These are phyloP conservation scores for Andrena chrysosceles DNA, from an alignment of 2,888 invertebrate genomes.

Conservation along the genomic window DNA sequence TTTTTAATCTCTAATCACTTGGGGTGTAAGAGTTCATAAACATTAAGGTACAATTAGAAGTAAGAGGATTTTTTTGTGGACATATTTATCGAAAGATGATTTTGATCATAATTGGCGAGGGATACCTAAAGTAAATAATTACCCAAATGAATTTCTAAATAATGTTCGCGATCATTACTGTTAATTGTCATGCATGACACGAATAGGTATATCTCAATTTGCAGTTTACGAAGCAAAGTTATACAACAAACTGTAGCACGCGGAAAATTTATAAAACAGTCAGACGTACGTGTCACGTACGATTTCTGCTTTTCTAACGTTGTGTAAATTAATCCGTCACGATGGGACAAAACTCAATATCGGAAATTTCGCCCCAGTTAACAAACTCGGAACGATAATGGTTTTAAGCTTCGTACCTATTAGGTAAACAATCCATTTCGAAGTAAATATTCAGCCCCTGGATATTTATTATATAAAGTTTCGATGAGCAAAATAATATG, in stretches of 20 bases:
- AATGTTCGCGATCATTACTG: too few species aligned
- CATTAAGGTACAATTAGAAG: too few species aligned
- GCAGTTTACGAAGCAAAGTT: not conserved
- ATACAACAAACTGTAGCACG: not conserved
- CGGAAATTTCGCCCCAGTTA: slow-evolving; percentile 56
- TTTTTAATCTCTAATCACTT: too few species aligned
- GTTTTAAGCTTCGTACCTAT: slow-evolving; percentile 33
- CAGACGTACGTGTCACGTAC: not conserved
- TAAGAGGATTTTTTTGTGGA: too few species aligned
- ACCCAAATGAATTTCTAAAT: too few species aligned
- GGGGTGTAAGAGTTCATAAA: too few species aligned
- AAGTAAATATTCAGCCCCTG: slow-evolving; percentile 7
- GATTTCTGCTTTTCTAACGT: not conserved
- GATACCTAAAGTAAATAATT: too few species aligned
- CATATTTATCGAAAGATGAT: too few species aligned
- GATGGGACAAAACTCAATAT: slow-evolving; percentile 49
- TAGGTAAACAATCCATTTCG: slow-evolving; percentile 10
- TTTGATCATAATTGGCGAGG: too few species aligned
- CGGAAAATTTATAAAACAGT: not conserved
- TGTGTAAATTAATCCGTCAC: slow-evolving; percentile 38
- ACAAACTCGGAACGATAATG: slow-evolving; percentile 35
- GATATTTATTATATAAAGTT: not conserved
- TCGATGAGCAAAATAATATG: not conserved
- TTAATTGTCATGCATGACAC: too few species aligned
- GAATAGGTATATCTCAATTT: not conserved